These are phyloP conservation scores for Heterocephalus glaber DNA, from an alignment of 2,113 vertebrate species.

Conservation along the genomic window DNA sequence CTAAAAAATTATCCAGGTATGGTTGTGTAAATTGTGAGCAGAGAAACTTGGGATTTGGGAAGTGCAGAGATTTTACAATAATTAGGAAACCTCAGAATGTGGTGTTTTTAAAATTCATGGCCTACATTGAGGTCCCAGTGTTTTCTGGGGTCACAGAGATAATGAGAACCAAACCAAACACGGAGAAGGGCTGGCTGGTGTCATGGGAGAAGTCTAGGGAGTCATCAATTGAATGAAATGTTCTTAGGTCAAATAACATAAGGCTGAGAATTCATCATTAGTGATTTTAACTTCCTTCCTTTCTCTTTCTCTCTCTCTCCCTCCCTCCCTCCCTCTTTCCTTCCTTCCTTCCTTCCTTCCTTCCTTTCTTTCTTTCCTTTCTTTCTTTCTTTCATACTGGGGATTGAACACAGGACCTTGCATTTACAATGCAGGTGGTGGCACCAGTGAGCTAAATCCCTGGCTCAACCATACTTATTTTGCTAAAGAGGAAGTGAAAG, in stretches of 20 bases:
- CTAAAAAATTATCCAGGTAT: not conserved
- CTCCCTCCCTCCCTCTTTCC: too few species aligned
- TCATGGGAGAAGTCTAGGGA: not conserved
- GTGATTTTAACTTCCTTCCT: not conserved
- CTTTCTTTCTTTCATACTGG: too few species aligned
- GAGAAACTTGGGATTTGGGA: not conserved
- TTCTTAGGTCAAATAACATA: not conserved
- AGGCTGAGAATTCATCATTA: not conserved
- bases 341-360: too few species aligned
- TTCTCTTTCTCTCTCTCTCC: too few species aligned
- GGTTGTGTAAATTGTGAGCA: not conserved
- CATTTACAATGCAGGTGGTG: too few species aligned
- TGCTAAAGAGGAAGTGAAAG: not conserved
- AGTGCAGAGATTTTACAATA: not conserved
- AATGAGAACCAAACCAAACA: not conserved
- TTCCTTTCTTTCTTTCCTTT: too few species aligned
- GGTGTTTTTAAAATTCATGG: not conserved
- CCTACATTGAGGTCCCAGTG: not conserved
- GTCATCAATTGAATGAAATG: not conserved
- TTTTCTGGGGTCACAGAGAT: not conserved
- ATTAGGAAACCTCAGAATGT: not conserved
- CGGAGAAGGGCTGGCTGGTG: not conserved
- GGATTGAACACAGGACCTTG: too few species aligned
- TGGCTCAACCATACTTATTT: too few species aligned
- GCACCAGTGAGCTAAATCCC: too few species aligned